phyloP scores from a whole-genome alignment of 2,888 invertebrate species.

The Drosophila mimica region DNA sequence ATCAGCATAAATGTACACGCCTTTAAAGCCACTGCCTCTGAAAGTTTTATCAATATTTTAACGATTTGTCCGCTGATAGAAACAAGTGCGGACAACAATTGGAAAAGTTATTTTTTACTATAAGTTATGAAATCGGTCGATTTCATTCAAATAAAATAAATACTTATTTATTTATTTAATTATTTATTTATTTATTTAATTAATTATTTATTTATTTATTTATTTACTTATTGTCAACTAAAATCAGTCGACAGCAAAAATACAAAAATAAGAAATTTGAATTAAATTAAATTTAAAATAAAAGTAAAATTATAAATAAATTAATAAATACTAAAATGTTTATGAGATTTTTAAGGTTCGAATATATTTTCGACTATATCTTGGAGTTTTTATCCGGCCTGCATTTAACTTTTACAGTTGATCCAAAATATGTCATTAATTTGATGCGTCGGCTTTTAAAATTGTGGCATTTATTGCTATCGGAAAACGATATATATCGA shows the following conservation, averaged over 20 bases:
- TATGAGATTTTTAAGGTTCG: no score
- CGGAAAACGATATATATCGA: background rate
- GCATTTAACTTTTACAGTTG: background rate
- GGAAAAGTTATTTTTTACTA: background rate
- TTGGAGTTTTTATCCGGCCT: background rate
- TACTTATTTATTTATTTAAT: no score
- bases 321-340: no score
- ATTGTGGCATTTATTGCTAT: background rate
- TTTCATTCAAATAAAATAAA: no score
- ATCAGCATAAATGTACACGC: constrained; percentile 1
- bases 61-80: background rate
- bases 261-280: no score
- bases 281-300: no score
- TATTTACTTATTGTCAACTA: no score
- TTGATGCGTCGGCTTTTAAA: background rate
- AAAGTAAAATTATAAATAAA: no score
- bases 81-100: background rate
- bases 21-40: background rate
- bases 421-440: background rate
- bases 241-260: no score
- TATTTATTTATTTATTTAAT: no score
- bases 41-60: background rate
- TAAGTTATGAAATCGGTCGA: background rate
- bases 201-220: no score
- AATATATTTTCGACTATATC: background rate